phyloP scores from a whole-genome alignment of 2,113 vertebrate genomes.

The Seriola aureovittata region DNA sequence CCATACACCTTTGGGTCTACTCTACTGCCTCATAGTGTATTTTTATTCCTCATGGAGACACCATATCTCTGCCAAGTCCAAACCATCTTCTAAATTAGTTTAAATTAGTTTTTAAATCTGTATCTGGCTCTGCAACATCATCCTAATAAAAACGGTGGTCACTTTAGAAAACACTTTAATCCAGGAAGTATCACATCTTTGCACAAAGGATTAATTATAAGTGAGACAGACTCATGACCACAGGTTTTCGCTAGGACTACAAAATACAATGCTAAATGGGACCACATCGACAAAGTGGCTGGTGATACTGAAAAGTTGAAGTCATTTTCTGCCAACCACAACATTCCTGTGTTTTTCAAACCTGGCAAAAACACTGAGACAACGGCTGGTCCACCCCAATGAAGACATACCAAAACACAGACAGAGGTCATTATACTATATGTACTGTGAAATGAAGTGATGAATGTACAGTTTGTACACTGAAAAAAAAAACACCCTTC shows the following conservation, averaged over 20 bases:
- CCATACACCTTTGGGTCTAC: not conserved
- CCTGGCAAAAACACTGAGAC: slow-evolving; percentile 27
- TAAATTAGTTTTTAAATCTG: not conserved
- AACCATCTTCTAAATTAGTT: not conserved
- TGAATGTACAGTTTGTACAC: not conserved
- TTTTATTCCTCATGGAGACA: not conserved
- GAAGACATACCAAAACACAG: slow-evolving; percentile 23
- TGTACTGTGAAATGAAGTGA: slow-evolving; percentile 17
- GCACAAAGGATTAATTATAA: not conserved
- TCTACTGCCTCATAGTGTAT: not conserved
- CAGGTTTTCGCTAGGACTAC: not conserved
- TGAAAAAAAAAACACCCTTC: not conserved
- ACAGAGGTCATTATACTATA: slow-evolving; percentile 4
- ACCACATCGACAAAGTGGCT: not conserved
- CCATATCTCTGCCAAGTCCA: not conserved
- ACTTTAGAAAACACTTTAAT: slow-evolving; percentile 8
- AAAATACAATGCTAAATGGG: not conserved
- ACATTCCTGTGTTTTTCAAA: slow-evolving; percentile 46
- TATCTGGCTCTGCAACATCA: not conserved
- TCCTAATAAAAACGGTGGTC: not conserved
- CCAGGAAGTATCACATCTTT: not conserved
- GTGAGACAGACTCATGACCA: not conserved
- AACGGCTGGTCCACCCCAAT: not conserved
- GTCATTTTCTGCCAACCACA: slow-evolving; percentile 32
- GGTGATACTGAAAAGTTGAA: slow-evolving; percentile 6